Evolutionary conservation across 2,888 invertebrate species (phyloP).

Genomic region (Panopea generosa): DNA sequence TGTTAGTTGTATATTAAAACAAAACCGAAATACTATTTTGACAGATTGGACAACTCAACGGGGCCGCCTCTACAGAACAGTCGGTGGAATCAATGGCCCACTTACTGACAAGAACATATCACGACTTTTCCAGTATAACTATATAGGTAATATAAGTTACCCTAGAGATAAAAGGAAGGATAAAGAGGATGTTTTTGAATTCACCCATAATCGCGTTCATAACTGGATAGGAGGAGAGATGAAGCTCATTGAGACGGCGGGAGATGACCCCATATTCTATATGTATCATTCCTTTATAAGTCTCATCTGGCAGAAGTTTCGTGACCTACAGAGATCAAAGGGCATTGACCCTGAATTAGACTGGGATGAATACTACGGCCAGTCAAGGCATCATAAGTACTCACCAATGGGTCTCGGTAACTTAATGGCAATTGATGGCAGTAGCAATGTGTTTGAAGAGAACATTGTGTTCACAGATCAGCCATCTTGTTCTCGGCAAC

Average conservation of each 20-base stretch:
- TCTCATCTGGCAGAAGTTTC: slow-evolving; percentile 73
- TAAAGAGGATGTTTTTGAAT: slow-evolving; percentile 62
- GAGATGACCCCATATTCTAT: slow-evolving; percentile 77
- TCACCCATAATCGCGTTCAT: slow-evolving; percentile 75
- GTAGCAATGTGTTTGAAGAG: slow-evolving; percentile 64
- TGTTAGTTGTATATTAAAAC: too few species aligned
- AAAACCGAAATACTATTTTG: too few species aligned
- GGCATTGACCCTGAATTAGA: slow-evolving; percentile 67
- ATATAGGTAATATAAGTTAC: slow-evolving; percentile 64
- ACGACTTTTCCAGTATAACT: slow-evolving; percentile 54
- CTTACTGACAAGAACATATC: slow-evolving; percentile 65
- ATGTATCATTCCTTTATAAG: slow-evolving; percentile 74
- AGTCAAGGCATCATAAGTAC: slow-evolving; percentile 62
- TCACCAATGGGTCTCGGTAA: slow-evolving; percentile 72
- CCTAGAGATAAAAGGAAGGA: slow-evolving; percentile 67
- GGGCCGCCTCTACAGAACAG: slow-evolving; percentile 59
- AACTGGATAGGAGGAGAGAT: slow-evolving; percentile 76
- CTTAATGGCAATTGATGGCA: slow-evolving; percentile 70
- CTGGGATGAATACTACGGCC: slow-evolving; percentile 65
- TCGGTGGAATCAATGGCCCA: slow-evolving; percentile 60
- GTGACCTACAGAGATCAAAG: slow-evolving; percentile 52
- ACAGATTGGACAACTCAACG: slow-evolving; percentile 27
- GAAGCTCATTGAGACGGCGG: slow-evolving; percentile 73
- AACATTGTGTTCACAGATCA: slow-evolving; percentile 62
- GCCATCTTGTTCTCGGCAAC: slow-evolving; percentile 59